Evolutionary conservation across 35 echinoderm and acorn worm species (phyloP).

Genomic region (Amphiura filiformis): DNA sequence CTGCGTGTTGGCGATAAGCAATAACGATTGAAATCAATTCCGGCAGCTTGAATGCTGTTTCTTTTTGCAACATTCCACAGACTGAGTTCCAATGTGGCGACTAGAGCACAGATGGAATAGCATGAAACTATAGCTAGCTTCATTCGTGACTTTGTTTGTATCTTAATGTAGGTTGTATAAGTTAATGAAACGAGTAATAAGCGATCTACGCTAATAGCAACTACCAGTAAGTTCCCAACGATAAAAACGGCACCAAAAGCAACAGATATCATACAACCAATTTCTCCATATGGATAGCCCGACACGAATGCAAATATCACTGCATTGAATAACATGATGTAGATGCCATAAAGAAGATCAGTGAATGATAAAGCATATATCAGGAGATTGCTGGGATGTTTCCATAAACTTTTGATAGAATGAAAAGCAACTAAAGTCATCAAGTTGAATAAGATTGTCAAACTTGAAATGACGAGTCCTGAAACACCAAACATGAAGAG

Average conservation of each 20-base stretch:
- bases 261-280: neutral
- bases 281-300: neutral
- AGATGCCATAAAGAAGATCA: neutral
- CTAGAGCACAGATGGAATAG: neutral
- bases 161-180: neutral
- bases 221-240: neutral
- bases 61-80: neutral
- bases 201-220: neutral
- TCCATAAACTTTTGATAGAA: neutral
- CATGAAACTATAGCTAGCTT: neutral
- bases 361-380: neutral
- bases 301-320: neutral
- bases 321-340: neutral
- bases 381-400: neutral
- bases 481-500: neutral
- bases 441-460: neutral
- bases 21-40: neutral
- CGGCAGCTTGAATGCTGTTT: neutral
- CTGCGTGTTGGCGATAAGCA: neutral
- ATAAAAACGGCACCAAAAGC: neutral
- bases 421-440: neutral
- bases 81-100: neutral
- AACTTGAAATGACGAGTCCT: neutral
- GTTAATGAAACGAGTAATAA: neutral
- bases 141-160: neutral